Base-by-base conservation (phyloP, 2,888 invertebrate species). In the Tipula helvola region DNA sequence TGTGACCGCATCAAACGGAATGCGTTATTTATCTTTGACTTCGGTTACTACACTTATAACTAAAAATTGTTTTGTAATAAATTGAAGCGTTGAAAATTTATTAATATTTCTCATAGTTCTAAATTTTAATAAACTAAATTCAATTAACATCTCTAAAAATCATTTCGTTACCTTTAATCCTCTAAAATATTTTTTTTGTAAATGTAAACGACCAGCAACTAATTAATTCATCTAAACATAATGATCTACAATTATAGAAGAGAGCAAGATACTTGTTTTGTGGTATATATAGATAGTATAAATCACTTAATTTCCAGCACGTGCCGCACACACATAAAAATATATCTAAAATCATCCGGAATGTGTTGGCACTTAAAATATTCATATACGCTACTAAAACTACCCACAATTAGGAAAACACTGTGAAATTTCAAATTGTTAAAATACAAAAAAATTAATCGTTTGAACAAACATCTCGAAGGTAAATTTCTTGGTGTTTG, bases 221-320 rank as follows among this genome's bases (percentile, higher is more conserved):
- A 71, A 71, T 71, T 71, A 71, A 71, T 71, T 71, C 71, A 71
- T 71, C 18, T n/a, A n/a, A 47, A 10, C 47, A 47, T 47, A 41
- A 41, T 41, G 41, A 28, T 28, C 28, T 10, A 57, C 16, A 57
- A 16, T 57, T 3, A 28, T 28, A 71, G 28, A 18, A 71, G 10
- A 28, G 71, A 71, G 71, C 71, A 71, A 71, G 18, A 5, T 18
- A 16, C n/a, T 16, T 4, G n/a, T 52, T n/a, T 5, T 71, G 16
- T 36, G 28, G 36, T 83, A 28, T 83, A 83, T 41, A 16, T 57
- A 10, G 8, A 28, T 28, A 18, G 28, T 71, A 18, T 28, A 71
- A 71, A 39, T 86, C 83, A n/a, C 86, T 87, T 86, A 87, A 87
- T 87, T 85, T 86, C 39, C 2, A 86, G 44, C 87, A 87, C 87